A percentile compares a stretch with the other conserved stretches of the same genome.
Evolutionary conservation across 2,888 invertebrate species (phyloP).

Genomic region (Eremobia ochroleuca): DNA sequence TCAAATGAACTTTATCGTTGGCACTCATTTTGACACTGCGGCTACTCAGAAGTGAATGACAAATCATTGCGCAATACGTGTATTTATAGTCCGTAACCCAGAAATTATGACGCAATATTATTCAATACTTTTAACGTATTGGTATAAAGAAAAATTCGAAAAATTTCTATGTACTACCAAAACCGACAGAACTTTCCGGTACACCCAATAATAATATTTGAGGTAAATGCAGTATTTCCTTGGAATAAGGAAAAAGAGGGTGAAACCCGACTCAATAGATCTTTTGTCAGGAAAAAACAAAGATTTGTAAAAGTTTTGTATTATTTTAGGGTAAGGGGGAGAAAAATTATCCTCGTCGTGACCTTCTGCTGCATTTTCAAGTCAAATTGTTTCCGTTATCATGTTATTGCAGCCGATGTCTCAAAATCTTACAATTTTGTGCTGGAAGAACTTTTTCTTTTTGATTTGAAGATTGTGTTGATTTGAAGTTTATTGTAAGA

Average conservation of each 20-base stretch:
- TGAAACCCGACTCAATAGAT: background rate
- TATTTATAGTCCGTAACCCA: too few relatives aligned
- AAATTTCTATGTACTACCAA: too few relatives aligned
- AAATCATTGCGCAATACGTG: too few relatives aligned
- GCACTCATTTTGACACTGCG: too few relatives aligned
- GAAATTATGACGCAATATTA: too few relatives aligned
- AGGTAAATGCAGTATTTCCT: background rate
- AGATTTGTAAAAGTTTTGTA: background rate
- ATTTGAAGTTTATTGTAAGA: background rate
- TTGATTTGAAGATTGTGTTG: background rate
- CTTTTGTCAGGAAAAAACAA: constrained; percentile 40
- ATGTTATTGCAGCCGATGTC: background rate
- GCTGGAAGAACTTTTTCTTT: background rate
- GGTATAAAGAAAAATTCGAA: too few relatives aligned
- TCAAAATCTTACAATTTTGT: constrained; percentile 1
- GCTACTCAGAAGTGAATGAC: too few relatives aligned
- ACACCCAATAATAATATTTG: too few relatives aligned
- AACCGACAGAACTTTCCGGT: too few relatives aligned
- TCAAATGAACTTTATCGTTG: too few relatives aligned
- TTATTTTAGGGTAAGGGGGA: background rate
- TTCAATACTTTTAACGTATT: too few relatives aligned
- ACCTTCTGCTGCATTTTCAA: constrained; percentile 4
- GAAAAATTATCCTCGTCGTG: constrained; percentile 8
- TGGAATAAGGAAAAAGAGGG: constrained; percentile 2
- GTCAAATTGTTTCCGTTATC: background rate